phyloP scores from a whole-genome alignment of 2,797 vertebrate genomes.

The Rhynchotus rufescens region DNA sequence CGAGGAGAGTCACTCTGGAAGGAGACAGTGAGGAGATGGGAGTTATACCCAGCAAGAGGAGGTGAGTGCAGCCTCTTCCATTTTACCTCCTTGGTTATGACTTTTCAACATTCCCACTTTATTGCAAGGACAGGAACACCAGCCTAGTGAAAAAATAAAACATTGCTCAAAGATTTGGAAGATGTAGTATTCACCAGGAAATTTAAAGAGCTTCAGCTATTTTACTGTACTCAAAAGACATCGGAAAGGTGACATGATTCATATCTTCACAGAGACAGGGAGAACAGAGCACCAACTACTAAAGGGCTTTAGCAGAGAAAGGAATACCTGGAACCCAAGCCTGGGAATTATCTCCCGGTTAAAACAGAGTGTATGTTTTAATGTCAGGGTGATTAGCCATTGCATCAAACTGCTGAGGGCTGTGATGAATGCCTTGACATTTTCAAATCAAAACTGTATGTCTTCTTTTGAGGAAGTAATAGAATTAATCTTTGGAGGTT shows the following conservation, averaged over 20 bases:
- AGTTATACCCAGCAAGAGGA: conserved; percentile 96
- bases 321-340: not conserved
- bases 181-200: not conserved
- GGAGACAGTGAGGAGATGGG: conserved; percentile 98
- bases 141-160: not conserved
- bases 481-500: conserved; percentile 28
- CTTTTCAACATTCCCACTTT: not conserved
- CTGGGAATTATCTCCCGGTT: not conserved
- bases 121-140: not conserved
- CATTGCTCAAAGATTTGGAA: not conserved
- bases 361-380: conserved; percentile 32
- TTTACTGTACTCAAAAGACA: not conserved
- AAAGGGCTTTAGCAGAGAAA: not conserved
- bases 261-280: not conserved
- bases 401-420: conserved; percentile 31
- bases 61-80: conserved; percentile 79
- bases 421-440: conserved; percentile 53
- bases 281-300: not conserved
- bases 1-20: conserved; percentile 89
- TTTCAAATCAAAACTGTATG: conserved; percentile 51
- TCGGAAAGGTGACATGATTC: not conserved
- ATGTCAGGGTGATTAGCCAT: conserved; percentile 51
- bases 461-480: conserved; percentile 23
- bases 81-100: not conserved
- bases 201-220: not conserved